A percentile compares a stretch with the other conserved stretches of the same genome.
phyloP scores from a whole-genome alignment of 2,797 vertebrate species.

The Erpetoichthys calabaricus region DNA sequence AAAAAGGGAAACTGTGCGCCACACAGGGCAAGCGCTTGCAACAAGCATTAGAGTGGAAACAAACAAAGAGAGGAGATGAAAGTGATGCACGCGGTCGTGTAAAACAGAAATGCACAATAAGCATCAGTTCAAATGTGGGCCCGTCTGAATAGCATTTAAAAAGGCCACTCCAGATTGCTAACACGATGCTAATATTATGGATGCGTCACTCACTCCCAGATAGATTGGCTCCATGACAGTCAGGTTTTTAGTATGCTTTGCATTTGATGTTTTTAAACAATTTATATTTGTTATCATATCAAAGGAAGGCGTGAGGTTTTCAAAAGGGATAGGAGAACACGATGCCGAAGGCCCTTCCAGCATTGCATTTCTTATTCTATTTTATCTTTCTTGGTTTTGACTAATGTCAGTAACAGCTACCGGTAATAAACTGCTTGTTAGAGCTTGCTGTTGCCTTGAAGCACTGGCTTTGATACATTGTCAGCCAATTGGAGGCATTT shows the following conservation, averaged over 20 bases:
- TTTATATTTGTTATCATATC: constrained; percentile 99
- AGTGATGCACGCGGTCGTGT: too few species aligned
- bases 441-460: constrained; percentile 88
- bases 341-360: constrained; percentile 74
- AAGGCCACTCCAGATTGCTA: constrained; percentile 63
- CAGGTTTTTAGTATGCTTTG: constrained; percentile 51
- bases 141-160: constrained; percentile 55
- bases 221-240: constrained; percentile 66
- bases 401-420: constrained; percentile 98
- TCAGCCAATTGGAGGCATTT: constrained; percentile 89
- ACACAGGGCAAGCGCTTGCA: too few species aligned
- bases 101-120: too few species aligned
- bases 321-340: constrained; percentile 71
- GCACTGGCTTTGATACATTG: constrained; percentile 93
- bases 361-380: constrained; percentile 91
- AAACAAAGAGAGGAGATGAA: too few species aligned
- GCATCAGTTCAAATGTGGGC: too few species aligned
- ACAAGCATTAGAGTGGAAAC: too few species aligned
- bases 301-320: constrained; percentile 86
- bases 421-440: constrained; percentile 99
- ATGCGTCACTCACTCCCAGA: constrained; percentile 57
- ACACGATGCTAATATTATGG: constrained; percentile 60
- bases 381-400: constrained; percentile 98
- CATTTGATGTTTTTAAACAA: constrained; percentile 94
- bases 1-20: too few species aligned